A percentile compares a stretch with the other conserved stretches of the same genome.
Evolutionary conservation across 2,797 vertebrate species (phyloP).

Genomic region (Simalia tracyae): DNA sequence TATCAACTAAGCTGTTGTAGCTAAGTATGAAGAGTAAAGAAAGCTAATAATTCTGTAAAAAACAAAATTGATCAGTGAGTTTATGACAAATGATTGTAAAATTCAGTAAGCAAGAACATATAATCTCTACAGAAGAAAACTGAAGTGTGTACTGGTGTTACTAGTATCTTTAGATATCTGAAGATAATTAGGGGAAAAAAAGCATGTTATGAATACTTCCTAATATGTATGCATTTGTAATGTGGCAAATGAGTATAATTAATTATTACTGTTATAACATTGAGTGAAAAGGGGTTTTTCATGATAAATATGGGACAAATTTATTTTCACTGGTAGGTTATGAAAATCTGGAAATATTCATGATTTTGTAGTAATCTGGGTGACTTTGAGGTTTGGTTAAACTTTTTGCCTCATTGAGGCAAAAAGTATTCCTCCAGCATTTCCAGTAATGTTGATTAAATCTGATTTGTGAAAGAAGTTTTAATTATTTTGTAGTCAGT

Average conservation of each 20-base stretch:
- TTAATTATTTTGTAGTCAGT: too few species aligned
- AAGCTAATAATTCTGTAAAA: neutral
- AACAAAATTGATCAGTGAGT: neutral
- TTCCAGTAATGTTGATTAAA: neutral
- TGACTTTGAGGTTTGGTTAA: neutral
- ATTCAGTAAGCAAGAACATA: neutral
- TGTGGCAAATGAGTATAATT: neutral
- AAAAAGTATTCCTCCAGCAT: neutral
- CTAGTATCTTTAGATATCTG: neutral
- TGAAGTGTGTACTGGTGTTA: slow-evolving; percentile 8
- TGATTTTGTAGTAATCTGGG: neutral
- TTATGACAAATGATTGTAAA: neutral
- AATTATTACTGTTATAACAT: neutral
- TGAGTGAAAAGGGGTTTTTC: slow-evolving; percentile 1
- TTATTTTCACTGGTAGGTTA: neutral
- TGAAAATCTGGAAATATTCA: neutral
- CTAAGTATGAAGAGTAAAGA: neutral
- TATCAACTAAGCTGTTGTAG: neutral
- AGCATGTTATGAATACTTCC: neutral
- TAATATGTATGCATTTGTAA: neutral
- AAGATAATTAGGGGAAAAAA: neutral
- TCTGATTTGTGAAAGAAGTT: neutral
- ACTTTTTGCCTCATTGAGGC: neutral
- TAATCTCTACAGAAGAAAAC: slow-evolving; percentile 17
- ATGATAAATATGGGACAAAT: neutral